Conservation (phyloP, 2,797 vertebrate species). For the Chlorospingus semifuscus region DNA sequence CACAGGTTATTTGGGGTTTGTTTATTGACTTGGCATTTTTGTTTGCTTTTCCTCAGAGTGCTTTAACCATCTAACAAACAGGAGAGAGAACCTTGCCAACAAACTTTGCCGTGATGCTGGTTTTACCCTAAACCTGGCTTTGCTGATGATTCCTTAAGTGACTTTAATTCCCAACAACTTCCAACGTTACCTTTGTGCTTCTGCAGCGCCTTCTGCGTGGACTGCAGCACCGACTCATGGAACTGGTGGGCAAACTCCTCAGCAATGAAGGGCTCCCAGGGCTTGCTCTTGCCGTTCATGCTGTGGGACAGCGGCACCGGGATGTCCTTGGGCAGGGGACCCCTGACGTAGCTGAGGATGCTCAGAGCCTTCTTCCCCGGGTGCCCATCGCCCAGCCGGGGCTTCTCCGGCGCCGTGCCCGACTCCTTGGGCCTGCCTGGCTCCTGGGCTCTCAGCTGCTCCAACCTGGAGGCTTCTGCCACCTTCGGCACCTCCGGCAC, state of each 20-base stretch:
- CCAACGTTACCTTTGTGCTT: slow-evolving; percentile 89
- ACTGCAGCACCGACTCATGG: slow-evolving; percentile 97
- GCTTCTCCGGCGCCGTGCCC: slow-evolving; percentile 77
- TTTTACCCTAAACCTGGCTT: neutral
- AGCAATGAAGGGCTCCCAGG: slow-evolving; percentile 93
- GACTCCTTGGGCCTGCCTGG: slow-evolving; percentile 75
- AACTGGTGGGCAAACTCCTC: slow-evolving; percentile 99
- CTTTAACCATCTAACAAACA: neutral
- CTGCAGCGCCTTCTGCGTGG: slow-evolving; percentile 96
- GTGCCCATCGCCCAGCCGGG: slow-evolving; percentile 77
- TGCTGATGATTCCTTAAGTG: accelerated
- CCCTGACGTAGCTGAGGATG: slow-evolving; percentile 87
- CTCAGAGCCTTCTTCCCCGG: slow-evolving; percentile 84
- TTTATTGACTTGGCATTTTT: neutral
- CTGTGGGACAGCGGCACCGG: slow-evolving; percentile 78
- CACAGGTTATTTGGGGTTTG: neutral
- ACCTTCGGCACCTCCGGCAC: slow-evolving; percentile 74
- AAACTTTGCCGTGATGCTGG: accelerated
- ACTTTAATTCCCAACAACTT: no score
- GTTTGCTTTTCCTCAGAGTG: neutral
- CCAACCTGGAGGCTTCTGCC: slow-evolving; percentile 74
- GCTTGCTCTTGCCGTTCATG: slow-evolving; percentile 90
- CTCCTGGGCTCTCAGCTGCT: slow-evolving; percentile 82
- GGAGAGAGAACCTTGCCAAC: accelerated
- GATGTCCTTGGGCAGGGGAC: slow-evolving; percentile 86